phyloP scores from a whole-genome alignment of 2,113 vertebrate species.

The Oncorhynchus mykiss region DNA sequence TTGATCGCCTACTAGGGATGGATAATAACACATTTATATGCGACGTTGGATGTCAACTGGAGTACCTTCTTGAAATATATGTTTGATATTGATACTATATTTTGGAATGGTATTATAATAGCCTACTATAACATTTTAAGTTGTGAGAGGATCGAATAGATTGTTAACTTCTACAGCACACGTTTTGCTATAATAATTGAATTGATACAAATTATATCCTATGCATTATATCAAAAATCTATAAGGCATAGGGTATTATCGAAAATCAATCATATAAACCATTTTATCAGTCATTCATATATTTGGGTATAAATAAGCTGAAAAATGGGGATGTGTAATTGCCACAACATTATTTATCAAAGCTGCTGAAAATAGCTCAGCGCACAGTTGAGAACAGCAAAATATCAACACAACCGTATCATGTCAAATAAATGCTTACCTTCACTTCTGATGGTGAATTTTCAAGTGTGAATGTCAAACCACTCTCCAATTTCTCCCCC shows the following conservation, averaged over 20 bases:
- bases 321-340: not conserved
- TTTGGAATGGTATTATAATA: not conserved
- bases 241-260: not conserved
- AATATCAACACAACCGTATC: constrained; percentile 15
- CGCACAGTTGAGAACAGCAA: not conserved
- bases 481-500: constrained; percentile 12
- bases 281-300: not conserved
- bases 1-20: not conserved
- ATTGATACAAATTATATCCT: not conserved
- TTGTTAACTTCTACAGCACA: not conserved
- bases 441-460: constrained; percentile 52
- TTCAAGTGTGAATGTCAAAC: constrained; percentile 45
- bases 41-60: not conserved
- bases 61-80: not conserved
- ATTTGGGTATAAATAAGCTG: not conserved
- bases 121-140: not conserved
- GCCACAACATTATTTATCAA: constrained; percentile 16
- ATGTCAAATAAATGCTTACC: constrained; percentile 59
- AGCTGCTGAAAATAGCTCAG: constrained; percentile 16
- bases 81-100: not conserved
- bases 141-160: not conserved
- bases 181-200: not conserved
- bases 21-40: not conserved
- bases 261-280: not conserved
- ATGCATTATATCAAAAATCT: not conserved